Base-by-base conservation (phyloP, 2,888 invertebrate species). In the Watsonalla binaria region DNA sequence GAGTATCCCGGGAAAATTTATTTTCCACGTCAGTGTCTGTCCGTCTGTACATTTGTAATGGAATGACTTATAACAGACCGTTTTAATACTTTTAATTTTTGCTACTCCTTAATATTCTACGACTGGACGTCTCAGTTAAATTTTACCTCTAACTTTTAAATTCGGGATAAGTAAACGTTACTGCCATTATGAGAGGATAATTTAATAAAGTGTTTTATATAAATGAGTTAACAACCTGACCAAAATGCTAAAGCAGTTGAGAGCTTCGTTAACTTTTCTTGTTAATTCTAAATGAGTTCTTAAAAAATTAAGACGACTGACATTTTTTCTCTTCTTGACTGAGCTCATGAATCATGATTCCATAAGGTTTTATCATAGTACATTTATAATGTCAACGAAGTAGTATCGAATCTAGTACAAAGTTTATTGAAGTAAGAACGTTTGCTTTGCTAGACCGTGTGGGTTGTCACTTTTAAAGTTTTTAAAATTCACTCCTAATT, bases 41-140 rank as follows among this genome's bases (percentile, higher is more conserved):
- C 82, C 79, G 78, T 84, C 80, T 82, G 83, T 83, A 84, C 79
- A 83, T 83, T 85, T 83, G 82, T 85, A 84, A 86, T 82, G 82
- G 82, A 84, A 82, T 76, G 79, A 73, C 78, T 81, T 82, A 78
- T 78, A 82, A 78, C 78, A 77, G 77, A 74, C 77, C 70, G 78
- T 74, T 79, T 74, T 79, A 79, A 82, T 80, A 75, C 74, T 81
- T 79, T 78, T 76, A 78, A 82, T 78, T 78, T 76, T 63, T 61
- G 63, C 66, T 67, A 68, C 69, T 74, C 67, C 70, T 79, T 74
- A 69, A 68, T 75, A 74, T 75, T 74, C 71, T 55, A 61, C 58
- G 59, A 58, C 57, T 54, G 55, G 52, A 39, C 11, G 45, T 33
- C 58, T 59, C 57, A 15, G 42, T 47, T 61, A 51, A 47, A 57